A percentile compares a stretch with the other conserved stretches of the same genome.
phyloP scores from a whole-genome alignment of 2,113 vertebrate species.

The Rafetus swinhoei region DNA sequence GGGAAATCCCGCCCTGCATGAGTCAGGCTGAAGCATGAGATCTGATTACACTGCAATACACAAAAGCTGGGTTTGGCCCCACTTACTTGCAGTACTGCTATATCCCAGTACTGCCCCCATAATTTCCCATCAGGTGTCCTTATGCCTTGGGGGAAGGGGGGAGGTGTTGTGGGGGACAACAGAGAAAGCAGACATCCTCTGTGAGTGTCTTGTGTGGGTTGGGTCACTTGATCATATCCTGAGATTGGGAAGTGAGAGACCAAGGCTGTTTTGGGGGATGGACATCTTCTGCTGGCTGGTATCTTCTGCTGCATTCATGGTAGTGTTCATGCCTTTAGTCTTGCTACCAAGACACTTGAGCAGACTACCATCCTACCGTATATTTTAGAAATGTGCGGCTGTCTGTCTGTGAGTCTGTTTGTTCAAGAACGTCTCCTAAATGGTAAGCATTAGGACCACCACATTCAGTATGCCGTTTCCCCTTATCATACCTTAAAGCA shows the following conservation, averaged over 20 bases:
- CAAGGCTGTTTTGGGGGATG: background rate
- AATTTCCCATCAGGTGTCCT: background rate
- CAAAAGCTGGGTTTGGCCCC: background rate
- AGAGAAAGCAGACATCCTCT: background rate
- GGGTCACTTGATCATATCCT: background rate
- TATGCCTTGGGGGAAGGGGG: background rate
- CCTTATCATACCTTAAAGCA: too few species aligned
- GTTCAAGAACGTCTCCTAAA: too few species aligned
- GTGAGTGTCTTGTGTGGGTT: background rate
- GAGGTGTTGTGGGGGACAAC: background rate
- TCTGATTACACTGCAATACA: background rate
- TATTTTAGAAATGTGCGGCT: too few species aligned
- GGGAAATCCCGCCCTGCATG: background rate
- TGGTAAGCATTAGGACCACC: too few species aligned
- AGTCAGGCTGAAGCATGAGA: background rate
- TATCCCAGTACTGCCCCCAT: background rate
- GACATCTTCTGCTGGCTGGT: background rate
- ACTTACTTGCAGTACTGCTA: background rate
- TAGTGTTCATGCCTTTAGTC: background rate
- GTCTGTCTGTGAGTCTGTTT: too few species aligned
- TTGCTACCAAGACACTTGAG: background rate
- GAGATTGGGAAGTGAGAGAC: background rate
- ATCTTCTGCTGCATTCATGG: background rate
- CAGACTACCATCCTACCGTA: background rate
- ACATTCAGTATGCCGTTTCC: too few species aligned